Evolutionary conservation across 2,113 vertebrate genomes (phyloP).

Genomic region (Gulo gulo): DNA sequence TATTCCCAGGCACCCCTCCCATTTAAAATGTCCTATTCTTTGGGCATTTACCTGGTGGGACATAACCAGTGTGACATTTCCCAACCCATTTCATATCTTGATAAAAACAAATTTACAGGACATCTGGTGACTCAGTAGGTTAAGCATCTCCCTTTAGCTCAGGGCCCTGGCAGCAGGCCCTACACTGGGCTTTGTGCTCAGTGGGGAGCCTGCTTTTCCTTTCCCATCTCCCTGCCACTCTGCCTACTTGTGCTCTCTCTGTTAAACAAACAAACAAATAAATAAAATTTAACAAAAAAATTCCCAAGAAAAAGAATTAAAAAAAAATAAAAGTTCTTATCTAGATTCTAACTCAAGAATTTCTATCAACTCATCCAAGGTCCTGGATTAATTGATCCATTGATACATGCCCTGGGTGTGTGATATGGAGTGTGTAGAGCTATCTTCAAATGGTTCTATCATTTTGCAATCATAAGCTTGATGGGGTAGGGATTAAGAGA

Average conservation of each 20-base stretch:
- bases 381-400: neutral
- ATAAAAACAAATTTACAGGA: neutral
- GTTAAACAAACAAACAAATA: no score
- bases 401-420: neutral
- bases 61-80: neutral
- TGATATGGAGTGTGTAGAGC: neutral
- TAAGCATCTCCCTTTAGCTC: neutral
- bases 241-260: neutral
- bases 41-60: neutral
- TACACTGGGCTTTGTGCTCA: neutral
- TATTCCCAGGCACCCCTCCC: neutral
- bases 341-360: neutral
- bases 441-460: neutral
- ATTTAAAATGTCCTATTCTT: neutral
- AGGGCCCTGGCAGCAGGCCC: neutral
- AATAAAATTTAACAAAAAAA: neutral
- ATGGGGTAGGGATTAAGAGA: neutral
- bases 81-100: neutral
- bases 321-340: neutral
- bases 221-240: neutral
- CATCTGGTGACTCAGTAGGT: neutral
- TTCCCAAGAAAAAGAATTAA: neutral
- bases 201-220: neutral
- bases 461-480: neutral
- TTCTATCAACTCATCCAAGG: neutral